Evolutionary conservation across 2,888 invertebrate genomes (phyloP), one percentile per base, ranked within the genome.

Genomic region (Parnassius smintheus): DNA sequence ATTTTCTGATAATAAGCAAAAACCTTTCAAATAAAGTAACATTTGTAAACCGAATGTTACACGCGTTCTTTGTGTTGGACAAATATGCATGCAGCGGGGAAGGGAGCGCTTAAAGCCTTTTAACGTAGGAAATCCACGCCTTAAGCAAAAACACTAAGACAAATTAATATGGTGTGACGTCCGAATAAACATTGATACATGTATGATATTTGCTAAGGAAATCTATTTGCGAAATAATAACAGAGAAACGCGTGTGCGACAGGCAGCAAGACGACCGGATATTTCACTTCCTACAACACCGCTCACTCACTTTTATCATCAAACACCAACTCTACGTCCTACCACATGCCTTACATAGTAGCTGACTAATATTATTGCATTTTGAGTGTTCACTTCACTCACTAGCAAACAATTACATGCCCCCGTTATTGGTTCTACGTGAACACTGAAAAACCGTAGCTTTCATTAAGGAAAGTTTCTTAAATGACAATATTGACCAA

Each of bases 201-300:
- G 25, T 51, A 51, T 51, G 44, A 55, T 53, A 41, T 55, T 55
- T 44, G 22, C 9, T 18, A 2, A 12, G 3, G 12, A 46, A 42
- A 42, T 7, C 55, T 45, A 55, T 55, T 55, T 44, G 50, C 8
- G 35, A 35, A 18, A 45, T 10, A 44, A 9, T 44, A 44, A 44
- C 8, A 44, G 44, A 0, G 35, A 49, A 13, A 8, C 49, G 22
- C 13, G 13, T 9, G 18, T 49, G 44, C 41, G 10, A 53, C 52
- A 46, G 56, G 61, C 62, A 55, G 13, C 62, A 64, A 62, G 51
- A 44, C 62, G 65, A 64, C 71, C 80, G 81, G 81, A 82, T 77
- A 75, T 82, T 80, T 76, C 75, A 82, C 81, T 81, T 83, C 83
- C 81, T 74, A 74, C 72, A 74, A 74, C 68, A 72, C 58, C 45